Evolutionary conservation across 1,140 invertebrate genomes (phyloP).

Genomic region (Listronotus oregonensis): DNA sequence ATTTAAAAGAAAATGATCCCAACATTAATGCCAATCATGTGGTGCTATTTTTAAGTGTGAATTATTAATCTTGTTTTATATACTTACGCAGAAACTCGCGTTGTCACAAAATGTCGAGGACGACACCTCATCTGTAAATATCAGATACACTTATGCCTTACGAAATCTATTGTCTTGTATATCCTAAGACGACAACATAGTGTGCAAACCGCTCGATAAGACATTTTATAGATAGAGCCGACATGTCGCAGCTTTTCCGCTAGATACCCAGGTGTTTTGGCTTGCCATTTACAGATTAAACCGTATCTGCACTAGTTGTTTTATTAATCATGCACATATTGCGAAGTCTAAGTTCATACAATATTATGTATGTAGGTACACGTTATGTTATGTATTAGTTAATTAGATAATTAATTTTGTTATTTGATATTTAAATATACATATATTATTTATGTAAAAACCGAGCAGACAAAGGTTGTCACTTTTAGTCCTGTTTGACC

Average conservation of each 20-base stretch:
- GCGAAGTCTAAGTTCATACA: neutral
- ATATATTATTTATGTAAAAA: too few species aligned
- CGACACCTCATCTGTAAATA: conserved; percentile 1
- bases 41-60: too few species aligned
- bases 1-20: too few species aligned
- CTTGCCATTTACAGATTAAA: conserved; percentile 15
- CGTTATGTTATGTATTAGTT: too few species aligned
- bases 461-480: too few species aligned
- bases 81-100: neutral
- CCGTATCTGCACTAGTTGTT: conserved; percentile 1
- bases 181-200: neutral
- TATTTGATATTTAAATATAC: too few species aligned
- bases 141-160: neutral
- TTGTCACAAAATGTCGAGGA: conserved; percentile 12
- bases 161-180: conserved; percentile 16
- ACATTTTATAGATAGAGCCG: conserved; percentile 1
- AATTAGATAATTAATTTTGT: too few species aligned
- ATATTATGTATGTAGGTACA: neutral
- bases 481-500: too few species aligned
- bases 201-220: conserved; percentile 11
- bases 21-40: neutral
- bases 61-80: too few species aligned
- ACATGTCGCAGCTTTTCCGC: neutral
- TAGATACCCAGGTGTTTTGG: conserved; percentile 13
- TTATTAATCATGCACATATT: conserved; percentile 15